These are phyloP conservation scores for Carassius auratus DNA, from an alignment of 2,113 vertebrate species.

Conservation along the genomic window DNA sequence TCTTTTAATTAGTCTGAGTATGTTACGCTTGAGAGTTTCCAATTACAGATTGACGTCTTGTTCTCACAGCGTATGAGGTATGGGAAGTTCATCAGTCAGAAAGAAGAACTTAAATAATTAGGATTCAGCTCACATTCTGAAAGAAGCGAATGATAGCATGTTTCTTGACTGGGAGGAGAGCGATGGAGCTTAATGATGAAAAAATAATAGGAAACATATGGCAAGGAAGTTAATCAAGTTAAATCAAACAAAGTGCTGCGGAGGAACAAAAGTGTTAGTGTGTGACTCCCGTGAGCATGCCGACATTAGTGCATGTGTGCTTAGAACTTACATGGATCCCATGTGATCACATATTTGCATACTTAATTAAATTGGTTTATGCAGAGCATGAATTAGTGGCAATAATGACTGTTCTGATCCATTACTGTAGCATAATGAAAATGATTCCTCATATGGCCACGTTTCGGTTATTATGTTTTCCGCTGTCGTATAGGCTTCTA, in stretches of 20 bases:
- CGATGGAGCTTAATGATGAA: neutral
- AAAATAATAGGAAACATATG: conserved; percentile 49
- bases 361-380: conserved; percentile 48
- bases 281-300: neutral
- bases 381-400: conserved; percentile 39
- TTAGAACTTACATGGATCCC: conserved; percentile 31
- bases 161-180: conserved; percentile 36
- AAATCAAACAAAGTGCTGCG: conserved; percentile 38
- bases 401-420: conserved; percentile 39
- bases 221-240: conserved; percentile 45
- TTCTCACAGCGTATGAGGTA: neutral
- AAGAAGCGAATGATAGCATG: conserved; percentile 29
- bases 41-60: conserved; percentile 44
- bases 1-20: conserved; percentile 49
- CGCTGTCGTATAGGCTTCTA: neutral
- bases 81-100: conserved; percentile 47
- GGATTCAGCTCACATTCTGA: conserved; percentile 35
- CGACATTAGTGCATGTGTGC: conserved; percentile 22
- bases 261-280: neutral
- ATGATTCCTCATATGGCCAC: conserved; percentile 14
- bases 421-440: conserved; percentile 29
- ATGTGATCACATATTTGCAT: conserved; percentile 17
- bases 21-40: conserved; percentile 42
- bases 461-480: conserved; percentile 22
- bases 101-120: conserved; percentile 16